Percentiles rank a stretch among this genome's conserved stretches.
phyloP scores from a whole-genome alignment of 2,888 invertebrate species.

The Taphrorychus bicolor region DNA sequence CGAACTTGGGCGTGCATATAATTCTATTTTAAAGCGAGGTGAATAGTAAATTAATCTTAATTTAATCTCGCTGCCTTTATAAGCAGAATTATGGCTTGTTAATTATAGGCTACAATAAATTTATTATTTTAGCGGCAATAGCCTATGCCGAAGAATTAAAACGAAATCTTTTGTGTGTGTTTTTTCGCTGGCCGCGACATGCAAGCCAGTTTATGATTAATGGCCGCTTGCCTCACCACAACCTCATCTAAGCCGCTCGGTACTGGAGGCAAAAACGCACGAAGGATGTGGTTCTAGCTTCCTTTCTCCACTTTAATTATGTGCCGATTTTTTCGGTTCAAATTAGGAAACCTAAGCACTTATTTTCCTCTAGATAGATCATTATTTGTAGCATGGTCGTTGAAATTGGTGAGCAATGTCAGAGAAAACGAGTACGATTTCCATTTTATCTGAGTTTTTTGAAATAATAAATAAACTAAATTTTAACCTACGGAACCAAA shows the following conservation, averaged over 20 bases:
- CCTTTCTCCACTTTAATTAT: not conserved
- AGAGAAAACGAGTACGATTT: too few species aligned
- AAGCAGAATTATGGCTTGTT: conserved; percentile 44
- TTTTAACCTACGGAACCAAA: too few species aligned
- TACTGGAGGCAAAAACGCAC: not conserved
- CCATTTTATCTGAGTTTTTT: too few species aligned
- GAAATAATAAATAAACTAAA: too few species aligned
- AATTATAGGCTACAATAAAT: conserved; percentile 45
- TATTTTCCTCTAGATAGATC: not conserved
- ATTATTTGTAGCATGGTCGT: not conserved
- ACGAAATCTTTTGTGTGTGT: conserved; percentile 28
- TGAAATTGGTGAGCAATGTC: too few species aligned
- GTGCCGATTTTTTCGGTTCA: not conserved
- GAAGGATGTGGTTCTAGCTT: not conserved
- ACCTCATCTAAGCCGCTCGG: not conserved
- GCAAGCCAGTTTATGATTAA: conserved; percentile 21
- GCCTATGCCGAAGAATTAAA: conserved; percentile 30
- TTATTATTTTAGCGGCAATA: conserved; percentile 43
- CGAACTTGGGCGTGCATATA: conserved; percentile 41
- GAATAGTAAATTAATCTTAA: conserved; percentile 44
- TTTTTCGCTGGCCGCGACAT: conserved; percentile 27
- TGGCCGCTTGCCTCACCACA: conserved; percentile 10
- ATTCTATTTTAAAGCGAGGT: conserved; percentile 42
- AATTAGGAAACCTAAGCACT: not conserved
- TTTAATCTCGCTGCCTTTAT: conserved; percentile 43